These are phyloP conservation scores for Philereme vetulata DNA, from an alignment of 2,888 invertebrate genomes.

Conservation along the genomic window DNA sequence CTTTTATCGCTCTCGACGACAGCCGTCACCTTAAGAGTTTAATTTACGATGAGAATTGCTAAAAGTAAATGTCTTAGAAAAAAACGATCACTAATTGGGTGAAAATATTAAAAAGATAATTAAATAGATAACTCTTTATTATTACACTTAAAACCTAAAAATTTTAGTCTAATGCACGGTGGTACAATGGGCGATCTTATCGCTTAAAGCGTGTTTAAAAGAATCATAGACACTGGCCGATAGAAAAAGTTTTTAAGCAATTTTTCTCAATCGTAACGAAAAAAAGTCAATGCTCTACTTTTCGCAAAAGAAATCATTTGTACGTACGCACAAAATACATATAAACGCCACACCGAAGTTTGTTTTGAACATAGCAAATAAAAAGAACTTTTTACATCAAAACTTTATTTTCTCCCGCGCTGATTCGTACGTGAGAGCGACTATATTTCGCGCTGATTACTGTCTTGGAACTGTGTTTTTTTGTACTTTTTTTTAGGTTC, in stretches of 20 bases:
- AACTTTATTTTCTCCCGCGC: slow-evolving; percentile 75
- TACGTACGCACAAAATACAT: slow-evolving; percentile 30
- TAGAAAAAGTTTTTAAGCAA: neutral
- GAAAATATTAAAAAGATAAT: too few species aligned
- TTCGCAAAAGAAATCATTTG: slow-evolving; percentile 28
- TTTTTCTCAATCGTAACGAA: slow-evolving; percentile 13
- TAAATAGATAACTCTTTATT: too few species aligned
- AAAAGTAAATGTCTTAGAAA: too few species aligned
- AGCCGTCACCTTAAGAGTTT: too few species aligned
- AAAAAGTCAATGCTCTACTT: slow-evolving; percentile 6
- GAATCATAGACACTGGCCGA: too few species aligned
- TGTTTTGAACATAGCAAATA: slow-evolving; percentile 68
- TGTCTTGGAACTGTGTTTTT: slow-evolving; percentile 49
- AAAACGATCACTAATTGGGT: too few species aligned
- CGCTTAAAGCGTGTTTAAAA: too few species aligned
- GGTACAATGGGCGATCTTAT: too few species aligned
- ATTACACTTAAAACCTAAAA: too few species aligned
- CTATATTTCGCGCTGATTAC: slow-evolving; percentile 76
- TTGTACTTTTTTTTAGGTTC: slow-evolving; percentile 7
- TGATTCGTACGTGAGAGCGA: slow-evolving; percentile 77
- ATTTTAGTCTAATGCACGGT: too few species aligned
- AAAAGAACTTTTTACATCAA: slow-evolving; percentile 84
- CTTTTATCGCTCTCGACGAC: too few species aligned
- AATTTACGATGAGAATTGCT: too few species aligned
- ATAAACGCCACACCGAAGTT: slow-evolving; percentile 46